Percentiles rank a stretch among this genome's conserved stretches.
phyloP scores from a whole-genome alignment of 37 sponge, comb jelly and placozoan genomes.

The Beroe ovata region DNA sequence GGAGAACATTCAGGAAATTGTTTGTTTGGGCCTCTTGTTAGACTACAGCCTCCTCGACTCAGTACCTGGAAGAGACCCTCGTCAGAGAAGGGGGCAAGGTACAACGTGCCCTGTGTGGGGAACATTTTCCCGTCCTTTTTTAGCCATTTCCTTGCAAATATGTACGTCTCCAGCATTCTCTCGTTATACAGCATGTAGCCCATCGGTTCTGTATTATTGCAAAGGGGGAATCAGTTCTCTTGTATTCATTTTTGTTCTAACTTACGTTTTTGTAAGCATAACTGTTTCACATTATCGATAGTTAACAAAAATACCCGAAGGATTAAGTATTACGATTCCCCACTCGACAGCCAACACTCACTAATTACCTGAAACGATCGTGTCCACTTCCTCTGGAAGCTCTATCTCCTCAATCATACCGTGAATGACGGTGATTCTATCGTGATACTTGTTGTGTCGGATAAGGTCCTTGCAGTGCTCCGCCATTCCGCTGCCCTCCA shows the following conservation, averaged over 20 bases:
- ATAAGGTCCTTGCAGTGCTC: constrained; percentile 57
- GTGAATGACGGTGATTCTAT: constrained; percentile 80
- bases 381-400: constrained; percentile 89
- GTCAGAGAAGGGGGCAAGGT: constrained; percentile 91
- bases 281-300: neutral
- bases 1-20: too few species aligned
- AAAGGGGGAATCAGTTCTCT: too few species aligned
- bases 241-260: too few species aligned
- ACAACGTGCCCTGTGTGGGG: constrained; percentile 87
- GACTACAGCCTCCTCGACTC: too few species aligned
- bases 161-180: constrained; percentile 92
- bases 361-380: constrained; percentile 77
- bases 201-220: constrained; percentile 93
- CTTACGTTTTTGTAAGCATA: neutral
- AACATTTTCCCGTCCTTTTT: constrained; percentile 91
- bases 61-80: constrained; percentile 77
- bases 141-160: constrained; percentile 94
- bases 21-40: too few species aligned
- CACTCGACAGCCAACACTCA: too few species aligned
- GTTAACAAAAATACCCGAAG: neutral
- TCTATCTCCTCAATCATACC: constrained; percentile 97
- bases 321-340: neutral
- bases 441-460: constrained; percentile 61
- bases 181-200: constrained; percentile 98
- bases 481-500: constrained; percentile 52